Conservation (phyloP, 1,140 invertebrate species). For the Sogatella furcifera region DNA sequence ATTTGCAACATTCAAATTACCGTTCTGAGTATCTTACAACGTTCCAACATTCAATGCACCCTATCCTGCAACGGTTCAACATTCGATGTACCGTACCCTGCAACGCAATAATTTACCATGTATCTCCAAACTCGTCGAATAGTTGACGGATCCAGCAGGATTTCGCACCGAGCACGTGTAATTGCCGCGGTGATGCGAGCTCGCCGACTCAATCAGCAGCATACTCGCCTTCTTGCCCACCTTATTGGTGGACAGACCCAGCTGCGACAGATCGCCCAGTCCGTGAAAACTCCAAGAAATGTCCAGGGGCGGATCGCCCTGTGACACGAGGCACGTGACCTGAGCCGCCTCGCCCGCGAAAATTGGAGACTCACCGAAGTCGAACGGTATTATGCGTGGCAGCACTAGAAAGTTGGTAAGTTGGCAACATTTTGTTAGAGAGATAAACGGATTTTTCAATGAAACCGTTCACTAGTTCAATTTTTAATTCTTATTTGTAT, state of each 20-base stretch:
- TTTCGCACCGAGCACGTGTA: constrained; percentile 39
- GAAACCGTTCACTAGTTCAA: too few species aligned
- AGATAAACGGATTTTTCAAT: too few species aligned
- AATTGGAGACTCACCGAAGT: constrained; percentile 34
- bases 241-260: constrained; percentile 34
- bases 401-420: constrained; percentile 37
- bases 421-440: too few species aligned
- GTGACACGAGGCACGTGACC: constrained; percentile 27
- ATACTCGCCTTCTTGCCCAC: constrained; percentile 55
- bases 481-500: too few species aligned
- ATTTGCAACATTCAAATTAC: too few species aligned
- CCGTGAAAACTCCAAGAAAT: constrained; percentile 29
- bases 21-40: too few species aligned
- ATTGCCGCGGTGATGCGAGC: constrained; percentile 34
- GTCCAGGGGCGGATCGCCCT: constrained; percentile 32
- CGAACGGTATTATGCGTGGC: constrained; percentile 37
- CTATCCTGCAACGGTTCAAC: too few species aligned
- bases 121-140: constrained; percentile 35
- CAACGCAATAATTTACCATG: constrained; percentile 25
- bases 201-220: constrained; percentile 48
- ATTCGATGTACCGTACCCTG: too few species aligned
- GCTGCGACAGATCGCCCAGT: constrained; percentile 7
- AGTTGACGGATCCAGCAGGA: constrained; percentile 27
- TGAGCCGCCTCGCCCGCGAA: constrained; percentile 38
- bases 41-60: too few species aligned